A percentile compares a stretch with the other conserved stretches of the same genome.
These are phyloP conservation scores for Crocuta crocuta DNA, from an alignment of 2,113 vertebrate species.

Conservation along the genomic window DNA sequence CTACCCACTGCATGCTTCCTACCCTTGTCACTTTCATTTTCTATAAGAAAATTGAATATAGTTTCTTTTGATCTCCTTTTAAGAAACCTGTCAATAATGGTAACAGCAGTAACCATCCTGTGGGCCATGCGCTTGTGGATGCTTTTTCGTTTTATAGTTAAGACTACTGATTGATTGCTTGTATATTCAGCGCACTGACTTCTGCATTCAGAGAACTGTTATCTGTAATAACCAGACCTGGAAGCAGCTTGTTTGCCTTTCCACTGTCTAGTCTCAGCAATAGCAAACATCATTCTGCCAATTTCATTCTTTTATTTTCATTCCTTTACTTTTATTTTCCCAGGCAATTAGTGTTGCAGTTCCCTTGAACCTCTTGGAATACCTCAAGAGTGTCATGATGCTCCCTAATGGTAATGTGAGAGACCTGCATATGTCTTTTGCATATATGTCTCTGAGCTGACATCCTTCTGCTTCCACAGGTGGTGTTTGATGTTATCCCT, in stretches of 20 bases:
- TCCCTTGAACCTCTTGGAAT: neutral
- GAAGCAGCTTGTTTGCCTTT: neutral
- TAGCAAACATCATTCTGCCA: neutral
- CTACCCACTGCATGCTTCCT: neutral
- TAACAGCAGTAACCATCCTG: neutral
- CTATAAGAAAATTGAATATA: neutral
- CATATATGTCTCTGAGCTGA: neutral
- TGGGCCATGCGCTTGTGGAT: neutral
- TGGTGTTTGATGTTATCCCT: neutral
- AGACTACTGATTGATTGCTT: neutral
- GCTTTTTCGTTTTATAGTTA: neutral
- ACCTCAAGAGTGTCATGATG: neutral
- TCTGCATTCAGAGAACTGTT: constrained; percentile 17
- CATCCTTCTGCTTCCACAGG: neutral
- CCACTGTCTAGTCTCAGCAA: neutral
- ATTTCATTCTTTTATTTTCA: neutral
- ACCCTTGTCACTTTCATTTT: constrained; percentile 26
- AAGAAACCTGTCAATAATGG: neutral
- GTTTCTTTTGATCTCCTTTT: constrained; percentile 1
- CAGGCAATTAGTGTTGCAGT: neutral
- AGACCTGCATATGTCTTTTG: neutral
- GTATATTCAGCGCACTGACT: neutral
- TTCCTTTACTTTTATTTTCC: neutral
- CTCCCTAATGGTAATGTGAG: neutral
- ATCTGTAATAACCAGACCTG: constrained; percentile 52